Evolutionary conservation across 2,113 vertebrate genomes (phyloP), one percentile per base, ranked within the genome.

Genomic region (Pachypanchax playfairii): DNA sequence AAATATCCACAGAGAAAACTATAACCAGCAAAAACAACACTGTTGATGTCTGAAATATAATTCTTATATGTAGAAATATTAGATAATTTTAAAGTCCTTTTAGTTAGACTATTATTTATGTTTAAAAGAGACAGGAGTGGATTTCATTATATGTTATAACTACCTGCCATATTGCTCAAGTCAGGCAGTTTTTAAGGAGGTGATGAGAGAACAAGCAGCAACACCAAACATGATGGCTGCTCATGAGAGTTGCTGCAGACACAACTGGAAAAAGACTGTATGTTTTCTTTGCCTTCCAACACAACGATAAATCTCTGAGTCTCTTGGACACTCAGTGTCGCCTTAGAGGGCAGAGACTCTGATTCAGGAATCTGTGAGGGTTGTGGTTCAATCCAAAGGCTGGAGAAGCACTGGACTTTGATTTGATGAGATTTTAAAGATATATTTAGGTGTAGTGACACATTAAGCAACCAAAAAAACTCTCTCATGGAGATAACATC

Each of bases 271-370:
- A 73, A 46, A 63, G 31, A 17, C 22, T 7, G 42, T 57, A n/a
- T n/a, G 52, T 72, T 71, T 67, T 51, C 41, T 49, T 39, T 46
- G 6, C 52, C 38, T 39, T 43, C 60, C 43, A 80, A 67, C 71
- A 64, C 46, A 59, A 61, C 54, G 41, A 62, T 77, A 68, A 86
- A 77, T 85, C 65, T 17, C 38, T 1, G 0, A 6, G 48, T 22
- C 53, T 72, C 58, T 36, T 44, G 53, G 42, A 67, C 17, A 17
- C 43, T 50, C 58, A 22, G 24, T 15, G n/a, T 47, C 66, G 51
- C 72, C 70, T 79, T 74, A 80, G 55, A 85, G 78, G 76, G 76
- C 39, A 57, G 54, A 38, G 65, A 69, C 58, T 62, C 33, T 14
- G 31, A 44, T 50, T 55, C 3, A 41, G 50, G 66, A 47, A n/a